phyloP scores from a whole-genome alignment of 2,888 invertebrate species.

The Clunio marinus region DNA sequence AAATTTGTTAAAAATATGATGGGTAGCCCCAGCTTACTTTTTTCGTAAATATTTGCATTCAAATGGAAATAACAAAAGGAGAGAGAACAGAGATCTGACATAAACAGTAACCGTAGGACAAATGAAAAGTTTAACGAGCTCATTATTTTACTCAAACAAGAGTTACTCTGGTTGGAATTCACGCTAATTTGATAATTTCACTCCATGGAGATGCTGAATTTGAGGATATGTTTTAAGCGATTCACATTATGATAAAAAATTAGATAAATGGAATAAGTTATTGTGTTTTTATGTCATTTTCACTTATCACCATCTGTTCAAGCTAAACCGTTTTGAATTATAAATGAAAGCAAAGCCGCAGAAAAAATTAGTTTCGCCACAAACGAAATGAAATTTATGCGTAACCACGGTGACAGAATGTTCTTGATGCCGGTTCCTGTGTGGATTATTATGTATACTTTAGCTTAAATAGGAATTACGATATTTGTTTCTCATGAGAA shows the following conservation, averaged over 20 bases:
- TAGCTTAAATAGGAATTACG: too few species aligned
- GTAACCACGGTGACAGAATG: conserved; percentile 1
- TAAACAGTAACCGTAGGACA: too few species aligned
- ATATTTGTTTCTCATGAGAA: too few species aligned
- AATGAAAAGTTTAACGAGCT: not conserved
- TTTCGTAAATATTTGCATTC: not conserved
- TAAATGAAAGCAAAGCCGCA: not conserved
- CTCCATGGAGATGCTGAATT: too few species aligned
- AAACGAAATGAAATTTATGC: not conserved
- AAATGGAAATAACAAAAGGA: not conserved
- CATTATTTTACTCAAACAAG: not conserved
- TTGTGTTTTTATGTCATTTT: not conserved
- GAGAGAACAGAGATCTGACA: too few species aligned
- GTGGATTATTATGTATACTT: too few species aligned
- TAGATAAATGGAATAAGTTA: too few species aligned
- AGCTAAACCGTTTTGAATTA: not conserved
- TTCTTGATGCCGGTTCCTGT: too few species aligned
- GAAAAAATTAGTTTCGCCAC: too few species aligned
- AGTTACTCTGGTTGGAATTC: not conserved
- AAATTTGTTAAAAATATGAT: conserved; percentile 31
- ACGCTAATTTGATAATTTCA: conserved; percentile 7
- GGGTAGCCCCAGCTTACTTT: not conserved
- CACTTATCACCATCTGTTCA: too few species aligned
- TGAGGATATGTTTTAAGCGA: too few species aligned
- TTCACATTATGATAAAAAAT: too few species aligned